Percentiles rank a stretch among this genome's conserved stretches.
Evolutionary conservation across 2,888 invertebrate species (phyloP).

Genomic region (Cybosia mesomella): DNA sequence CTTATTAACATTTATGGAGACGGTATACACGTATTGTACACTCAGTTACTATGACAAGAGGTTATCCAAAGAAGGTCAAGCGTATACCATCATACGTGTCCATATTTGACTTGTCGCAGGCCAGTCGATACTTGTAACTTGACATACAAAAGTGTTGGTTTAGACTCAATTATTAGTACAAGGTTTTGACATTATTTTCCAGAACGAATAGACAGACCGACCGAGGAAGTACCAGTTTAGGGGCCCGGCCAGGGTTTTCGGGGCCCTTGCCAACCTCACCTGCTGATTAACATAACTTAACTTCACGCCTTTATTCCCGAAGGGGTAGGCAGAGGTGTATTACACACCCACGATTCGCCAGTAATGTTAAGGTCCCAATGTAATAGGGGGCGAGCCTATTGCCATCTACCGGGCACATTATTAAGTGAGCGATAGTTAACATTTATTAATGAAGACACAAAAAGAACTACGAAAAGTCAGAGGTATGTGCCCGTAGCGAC

Average conservation of each 20-base stretch:
- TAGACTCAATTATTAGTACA: not conserved
- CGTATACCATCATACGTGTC: constrained; percentile 10
- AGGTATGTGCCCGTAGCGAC: no score
- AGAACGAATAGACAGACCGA: not conserved
- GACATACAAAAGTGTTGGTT: constrained; percentile 15
- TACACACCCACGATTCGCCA: no score
- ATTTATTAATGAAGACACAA: no score
- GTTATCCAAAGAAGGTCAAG: constrained; percentile 9
- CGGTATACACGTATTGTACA: constrained; percentile 3
- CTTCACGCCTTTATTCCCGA: no score
- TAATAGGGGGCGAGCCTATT: no score
- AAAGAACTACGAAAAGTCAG: no score
- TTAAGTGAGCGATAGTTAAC: no score
- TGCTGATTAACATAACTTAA: no score
- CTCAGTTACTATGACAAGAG: constrained; percentile 8
- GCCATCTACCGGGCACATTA: no score
- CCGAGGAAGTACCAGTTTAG: not conserved
- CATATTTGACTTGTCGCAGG: constrained; percentile 5
- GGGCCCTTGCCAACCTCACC: no score
- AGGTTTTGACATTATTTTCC: not conserved
- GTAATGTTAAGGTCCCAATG: no score
- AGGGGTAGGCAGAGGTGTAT: no score
- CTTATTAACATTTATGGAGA: constrained; percentile 4
- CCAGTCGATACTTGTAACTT: not conserved
- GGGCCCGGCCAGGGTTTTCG: not conserved